Evolutionary conservation across 1,140 invertebrate species (phyloP).

Genomic region (Pantala flavescens): DNA sequence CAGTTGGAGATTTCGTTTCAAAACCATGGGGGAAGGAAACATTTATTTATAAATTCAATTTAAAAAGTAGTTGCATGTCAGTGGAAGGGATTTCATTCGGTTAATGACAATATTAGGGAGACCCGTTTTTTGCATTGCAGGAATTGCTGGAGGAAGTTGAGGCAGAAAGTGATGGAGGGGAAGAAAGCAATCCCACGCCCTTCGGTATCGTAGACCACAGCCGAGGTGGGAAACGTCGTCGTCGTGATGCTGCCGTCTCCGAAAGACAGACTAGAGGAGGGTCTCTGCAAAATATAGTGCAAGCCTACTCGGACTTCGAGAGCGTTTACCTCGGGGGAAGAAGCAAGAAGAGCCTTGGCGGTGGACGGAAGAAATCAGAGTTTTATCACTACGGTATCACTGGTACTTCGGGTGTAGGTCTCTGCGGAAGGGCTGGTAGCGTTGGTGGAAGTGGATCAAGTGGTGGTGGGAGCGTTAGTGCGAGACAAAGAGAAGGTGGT

Average conservation of each 20-base stretch:
- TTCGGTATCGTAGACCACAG: background rate
- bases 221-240: constrained; percentile 25
- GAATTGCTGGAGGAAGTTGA: constrained; percentile 47
- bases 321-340: constrained; percentile 17
- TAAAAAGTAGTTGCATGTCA: too few relatives aligned
- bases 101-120: too few relatives aligned
- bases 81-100: too few relatives aligned
- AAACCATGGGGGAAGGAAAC: too few relatives aligned
- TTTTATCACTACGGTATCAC: background rate
- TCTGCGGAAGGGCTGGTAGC: background rate
- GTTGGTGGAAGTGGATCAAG: background rate
- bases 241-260: constrained; percentile 40
- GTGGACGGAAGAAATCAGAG: background rate
- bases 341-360: constrained; percentile 30
- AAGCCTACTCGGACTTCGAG: constrained; percentile 12
- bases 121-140: constrained; percentile 26
- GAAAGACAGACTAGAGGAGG: constrained; percentile 44
- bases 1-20: too few relatives aligned
- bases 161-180: constrained; percentile 39
- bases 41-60: too few relatives aligned
- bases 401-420: background rate
- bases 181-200: constrained; percentile 26
- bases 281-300: constrained; percentile 43
- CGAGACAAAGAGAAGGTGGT: constrained; percentile 54
- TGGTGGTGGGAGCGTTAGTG: constrained; percentile 36